These are phyloP conservation scores for Pyrochroa serraticornis DNA, from an alignment of 2,888 invertebrate genomes.

Conservation along the genomic window DNA sequence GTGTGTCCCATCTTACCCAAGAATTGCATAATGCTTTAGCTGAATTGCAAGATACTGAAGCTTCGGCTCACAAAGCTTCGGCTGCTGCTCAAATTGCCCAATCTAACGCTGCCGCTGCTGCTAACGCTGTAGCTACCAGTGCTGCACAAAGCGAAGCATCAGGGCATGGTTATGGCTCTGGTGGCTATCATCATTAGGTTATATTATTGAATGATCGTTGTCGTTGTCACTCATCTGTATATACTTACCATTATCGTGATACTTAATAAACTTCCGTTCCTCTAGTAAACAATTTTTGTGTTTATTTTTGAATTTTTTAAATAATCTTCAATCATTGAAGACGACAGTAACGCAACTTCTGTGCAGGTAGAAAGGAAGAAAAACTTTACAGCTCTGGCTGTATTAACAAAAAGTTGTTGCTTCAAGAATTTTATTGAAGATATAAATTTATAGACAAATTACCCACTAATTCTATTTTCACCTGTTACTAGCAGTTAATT, in stretches of 20 bases:
- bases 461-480: too few relatives aligned
- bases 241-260: slow-evolving; percentile 5
- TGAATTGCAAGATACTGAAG: slow-evolving; percentile 73
- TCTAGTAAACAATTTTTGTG: too few relatives aligned
- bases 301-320: too few relatives aligned
- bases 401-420: too few relatives aligned
- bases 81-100: slow-evolving; percentile 72
- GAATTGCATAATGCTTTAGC: slow-evolving; percentile 69
- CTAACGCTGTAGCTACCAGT: slow-evolving; percentile 52
- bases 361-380: too few relatives aligned
- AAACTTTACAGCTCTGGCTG: too few relatives aligned
- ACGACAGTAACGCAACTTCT: too few relatives aligned
- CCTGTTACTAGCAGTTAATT: too few relatives aligned
- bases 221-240: slow-evolving; percentile 19
- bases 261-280: neutral
- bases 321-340: too few relatives aligned
- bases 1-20: slow-evolving; percentile 67
- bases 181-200: slow-evolving; percentile 3
- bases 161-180: slow-evolving; percentile 9
- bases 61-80: slow-evolving; percentile 69
- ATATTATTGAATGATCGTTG: slow-evolving; percentile 1
- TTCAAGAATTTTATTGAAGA: too few relatives aligned
- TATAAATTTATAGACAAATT: too few relatives aligned
- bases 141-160: slow-evolving; percentile 16
- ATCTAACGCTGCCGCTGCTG: slow-evolving; percentile 72